Evolutionary conservation across 2,797 vertebrate genomes (phyloP).

Genomic region (Pteronotus mesoamericanus): DNA sequence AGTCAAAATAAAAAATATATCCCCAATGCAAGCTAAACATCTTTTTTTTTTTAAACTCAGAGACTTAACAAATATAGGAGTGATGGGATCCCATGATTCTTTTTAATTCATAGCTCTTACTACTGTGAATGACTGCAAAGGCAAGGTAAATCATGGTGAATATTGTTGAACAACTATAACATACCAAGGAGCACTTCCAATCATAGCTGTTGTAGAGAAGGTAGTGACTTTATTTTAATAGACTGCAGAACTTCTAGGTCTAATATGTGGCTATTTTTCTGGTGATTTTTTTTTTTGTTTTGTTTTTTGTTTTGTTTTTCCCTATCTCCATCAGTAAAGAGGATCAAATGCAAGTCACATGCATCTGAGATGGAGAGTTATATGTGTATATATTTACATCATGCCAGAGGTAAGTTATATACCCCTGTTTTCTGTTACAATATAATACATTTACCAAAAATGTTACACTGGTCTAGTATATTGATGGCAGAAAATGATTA

Average conservation of each 20-base stretch:
- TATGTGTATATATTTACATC: neutral
- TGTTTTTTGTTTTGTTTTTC: neutral
- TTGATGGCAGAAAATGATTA: neutral
- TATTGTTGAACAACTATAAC: neutral
- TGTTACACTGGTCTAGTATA: neutral
- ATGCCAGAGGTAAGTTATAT: neutral
- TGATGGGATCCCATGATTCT: neutral
- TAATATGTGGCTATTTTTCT: neutral
- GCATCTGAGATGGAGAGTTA: neutral
- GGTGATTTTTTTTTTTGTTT: neutral
- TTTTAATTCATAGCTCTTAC: neutral
- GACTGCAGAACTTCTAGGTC: neutral
- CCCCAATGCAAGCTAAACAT: neutral
- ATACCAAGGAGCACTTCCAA: neutral
- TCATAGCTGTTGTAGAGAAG: neutral
- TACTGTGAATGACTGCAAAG: neutral
- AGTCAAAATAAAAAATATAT: neutral
- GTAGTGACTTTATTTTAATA: neutral
- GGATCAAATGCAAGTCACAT: neutral
- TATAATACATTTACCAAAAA: neutral
- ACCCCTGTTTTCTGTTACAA: neutral
- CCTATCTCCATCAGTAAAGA: neutral
- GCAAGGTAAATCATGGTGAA: neutral
- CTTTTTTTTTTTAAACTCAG: neutral
- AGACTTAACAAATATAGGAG: neutral